Evolutionary conservation across 2,888 invertebrate genomes (phyloP), one percentile per base, ranked within the genome.

Genomic region (Leucania comma): DNA sequence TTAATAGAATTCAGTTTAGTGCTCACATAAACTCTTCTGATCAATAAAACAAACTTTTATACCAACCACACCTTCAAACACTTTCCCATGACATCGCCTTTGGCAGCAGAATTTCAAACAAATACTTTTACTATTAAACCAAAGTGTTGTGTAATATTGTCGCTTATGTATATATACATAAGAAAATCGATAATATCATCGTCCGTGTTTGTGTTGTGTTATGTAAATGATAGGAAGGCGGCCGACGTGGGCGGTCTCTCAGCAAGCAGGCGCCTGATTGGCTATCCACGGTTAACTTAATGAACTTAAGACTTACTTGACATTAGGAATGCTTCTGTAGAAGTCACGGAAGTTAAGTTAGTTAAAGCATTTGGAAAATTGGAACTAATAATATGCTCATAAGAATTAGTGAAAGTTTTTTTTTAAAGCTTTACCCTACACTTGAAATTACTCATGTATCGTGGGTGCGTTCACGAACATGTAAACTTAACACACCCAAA

Each of bases 191-290:
- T 72, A 64, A 51, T n/a, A 59, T 20, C 17, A 24, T 72, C 46
- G 71, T 75, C 24, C 58, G 12, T 69, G 56, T 56, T 32, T 56
- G 51, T 58, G 72, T 57, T 57, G 53, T 63, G 56, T 56, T 79
- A 71, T 70, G 68, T 72, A 66, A 80, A 67, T 68, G 63, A 62
- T 35, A n/a, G 54, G 80, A 74, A 74, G 76, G 80, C 65, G 75
- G 26, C 2, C 68, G 61, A 14, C 81, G 77, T 79, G 79, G 79
- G 79, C 80, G 79, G 79, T 62, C 72, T 10, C 67, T 64, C 5
- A 6, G 26, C 17, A 4, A 51, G 42, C 38, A 35, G 51, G 29
- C 53, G 17, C 57, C 35, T 76, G 72, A 76, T 79, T 76, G 80
- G 80, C 67, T 67, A 57, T 29, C 75, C 57, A 8, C 56, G 1